Percentiles rank a stretch among this genome's conserved stretches.
Conservation (phyloP, 2,797 vertebrate species). For the Coregonus sp. region DNA sequence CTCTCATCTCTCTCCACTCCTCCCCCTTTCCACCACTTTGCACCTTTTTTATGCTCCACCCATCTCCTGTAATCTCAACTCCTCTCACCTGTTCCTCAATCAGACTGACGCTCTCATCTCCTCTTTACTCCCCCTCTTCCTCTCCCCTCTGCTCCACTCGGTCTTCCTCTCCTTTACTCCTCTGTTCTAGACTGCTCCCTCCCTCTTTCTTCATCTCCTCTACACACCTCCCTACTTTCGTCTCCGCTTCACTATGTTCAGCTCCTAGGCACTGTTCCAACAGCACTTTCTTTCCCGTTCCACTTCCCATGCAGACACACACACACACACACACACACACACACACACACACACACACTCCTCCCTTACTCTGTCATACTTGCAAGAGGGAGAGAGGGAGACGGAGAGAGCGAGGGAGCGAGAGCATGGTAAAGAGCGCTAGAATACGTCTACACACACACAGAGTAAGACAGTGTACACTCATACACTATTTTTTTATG, state of each 20-base stretch:
- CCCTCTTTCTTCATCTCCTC: not conserved
- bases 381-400: constrained; percentile 25
- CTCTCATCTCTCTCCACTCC: constrained; percentile 30
- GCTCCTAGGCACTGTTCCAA: constrained; percentile 65
- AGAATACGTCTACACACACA: not conserved
- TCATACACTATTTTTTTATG: constrained; percentile 34
- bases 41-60: constrained; percentile 17
- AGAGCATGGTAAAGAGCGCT: not conserved
- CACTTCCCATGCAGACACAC: constrained; percentile 57
- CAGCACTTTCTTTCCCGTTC: constrained; percentile 54
- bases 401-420: constrained; percentile 13
- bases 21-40: constrained; percentile 1
- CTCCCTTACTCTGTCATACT: constrained; percentile 27
- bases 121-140: not conserved
- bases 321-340: constrained; percentile 36
- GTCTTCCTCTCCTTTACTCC: not conserved
- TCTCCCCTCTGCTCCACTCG: not conserved
- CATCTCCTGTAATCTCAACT: constrained; percentile 16
- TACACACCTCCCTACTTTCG: not conserved
- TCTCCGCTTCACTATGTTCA: constrained; percentile 37
- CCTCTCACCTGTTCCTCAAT: constrained; percentile 3
- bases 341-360: constrained; percentile 14
- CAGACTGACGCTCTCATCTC: too few species aligned
- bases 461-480: constrained; percentile 5
- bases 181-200: not conserved